Conservation (phyloP, 2,113 vertebrate genomes). For the Tor tambroides region DNA sequence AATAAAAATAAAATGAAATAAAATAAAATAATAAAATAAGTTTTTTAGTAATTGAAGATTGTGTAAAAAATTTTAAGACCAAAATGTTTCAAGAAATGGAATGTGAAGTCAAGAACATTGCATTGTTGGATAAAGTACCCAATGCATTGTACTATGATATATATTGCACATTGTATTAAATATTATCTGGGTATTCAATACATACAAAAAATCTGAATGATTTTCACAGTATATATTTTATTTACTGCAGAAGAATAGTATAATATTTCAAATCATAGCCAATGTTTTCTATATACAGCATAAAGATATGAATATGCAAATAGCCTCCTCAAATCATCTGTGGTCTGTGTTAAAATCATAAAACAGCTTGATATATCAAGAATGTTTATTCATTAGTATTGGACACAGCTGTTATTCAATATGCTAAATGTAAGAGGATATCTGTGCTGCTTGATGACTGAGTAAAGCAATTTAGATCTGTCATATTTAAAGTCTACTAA, state of each 20-base stretch:
- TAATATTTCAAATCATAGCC: not conserved
- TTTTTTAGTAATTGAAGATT: no score
- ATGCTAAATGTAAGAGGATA: not conserved
- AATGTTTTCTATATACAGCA: no score
- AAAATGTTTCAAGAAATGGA: not conserved
- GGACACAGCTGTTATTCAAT: constrained; percentile 27
- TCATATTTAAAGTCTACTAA: not conserved
- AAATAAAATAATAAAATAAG: no score
- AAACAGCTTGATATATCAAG: constrained; percentile 26
- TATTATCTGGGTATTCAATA: not conserved
- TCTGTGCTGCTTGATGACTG: not conserved
- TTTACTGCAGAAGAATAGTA: no score
- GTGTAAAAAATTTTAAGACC: not conserved
- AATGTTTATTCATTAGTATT: constrained; percentile 9
- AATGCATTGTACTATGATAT: not conserved
- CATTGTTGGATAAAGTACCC: not conserved
- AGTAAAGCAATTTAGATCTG: not conserved
- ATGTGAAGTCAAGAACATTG: not conserved
- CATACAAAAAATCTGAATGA: no score
- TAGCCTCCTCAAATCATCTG: constrained; percentile 18
- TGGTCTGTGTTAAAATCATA: not conserved
- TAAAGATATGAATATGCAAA: constrained; percentile 31
- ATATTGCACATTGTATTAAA: not conserved
- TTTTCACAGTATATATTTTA: no score
- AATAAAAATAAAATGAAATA: no score